phyloP scores from a whole-genome alignment of 2,797 vertebrate species.

The Dallia pectoralis region DNA sequence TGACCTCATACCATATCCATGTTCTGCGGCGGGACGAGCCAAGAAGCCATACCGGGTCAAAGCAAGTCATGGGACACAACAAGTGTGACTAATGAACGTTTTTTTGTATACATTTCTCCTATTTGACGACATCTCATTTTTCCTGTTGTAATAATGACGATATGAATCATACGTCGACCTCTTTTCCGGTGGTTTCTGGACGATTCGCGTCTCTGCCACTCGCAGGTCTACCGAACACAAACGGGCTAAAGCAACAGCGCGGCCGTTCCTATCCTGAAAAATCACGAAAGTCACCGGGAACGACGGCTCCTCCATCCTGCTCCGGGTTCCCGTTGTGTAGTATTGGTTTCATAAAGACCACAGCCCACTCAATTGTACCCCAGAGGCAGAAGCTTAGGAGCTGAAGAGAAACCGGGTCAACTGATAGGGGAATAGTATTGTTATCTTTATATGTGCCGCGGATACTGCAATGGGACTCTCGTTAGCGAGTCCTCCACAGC shows the following conservation, averaged over 20 bases:
- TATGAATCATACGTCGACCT: constrained; percentile 33
- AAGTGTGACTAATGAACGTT: constrained; percentile 22
- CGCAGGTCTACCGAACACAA: constrained; percentile 53
- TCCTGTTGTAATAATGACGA: constrained; percentile 26
- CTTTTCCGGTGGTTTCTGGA: constrained; percentile 41
- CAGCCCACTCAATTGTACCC: constrained; percentile 67
- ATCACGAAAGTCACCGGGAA: constrained; percentile 62
- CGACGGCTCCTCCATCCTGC: constrained; percentile 51
- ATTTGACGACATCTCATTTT: constrained; percentile 14
- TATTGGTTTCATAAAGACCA: constrained; percentile 49
- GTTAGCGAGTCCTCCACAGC: constrained; percentile 58
- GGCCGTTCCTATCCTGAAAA: constrained; percentile 55
- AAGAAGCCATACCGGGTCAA: constrained; percentile 37
- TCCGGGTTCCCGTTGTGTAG: constrained; percentile 39
- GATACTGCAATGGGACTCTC: constrained; percentile 48
- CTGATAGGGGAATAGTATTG: constrained; percentile 64
- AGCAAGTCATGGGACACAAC: constrained; percentile 42
- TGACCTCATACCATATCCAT: constrained; percentile 43
- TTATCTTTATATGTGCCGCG: constrained; percentile 65
- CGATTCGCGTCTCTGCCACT: constrained; percentile 64
- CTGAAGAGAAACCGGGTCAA: constrained; percentile 70
- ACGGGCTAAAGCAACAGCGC: constrained; percentile 49
- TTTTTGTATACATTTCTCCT: constrained; percentile 28
- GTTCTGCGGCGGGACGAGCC: constrained; percentile 18
- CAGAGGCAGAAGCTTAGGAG: constrained; percentile 59